Base-by-base conservation (phyloP, 1,140 invertebrate genomes). In the Heliconius nattereri region DNA sequence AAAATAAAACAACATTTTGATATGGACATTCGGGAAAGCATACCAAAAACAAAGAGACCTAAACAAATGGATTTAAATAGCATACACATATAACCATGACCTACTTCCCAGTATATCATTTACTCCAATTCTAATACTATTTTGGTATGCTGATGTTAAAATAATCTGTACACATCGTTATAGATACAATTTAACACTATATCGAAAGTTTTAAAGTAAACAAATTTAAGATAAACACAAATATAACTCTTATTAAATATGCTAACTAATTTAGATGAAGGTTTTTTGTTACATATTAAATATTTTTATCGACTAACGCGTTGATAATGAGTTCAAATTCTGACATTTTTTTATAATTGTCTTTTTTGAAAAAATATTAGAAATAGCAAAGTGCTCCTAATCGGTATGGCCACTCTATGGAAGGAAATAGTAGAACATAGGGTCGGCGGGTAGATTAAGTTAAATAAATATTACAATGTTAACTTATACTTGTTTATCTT, bases 61-160 rank as follows among this genome's bases (percentile, higher is more conserved):
- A 78, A 49, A 73, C 71, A 78, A 78, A 52, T 32, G 32, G n/a
- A 60, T 54, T 20, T 54, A 6, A 73, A 71, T 52, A 75, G 26
- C 26, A 16, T 66, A 29, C 23, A 29, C 23, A 66, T 26, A 29
- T 66, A 66, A 66, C 26, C 60, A 16, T 66, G 60, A 66, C 60
- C 60, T 66, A 66, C 60, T 66, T 66, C 60, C 26, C 60, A 29
- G 60, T 29, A 16, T 16, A 66, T 66, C 23, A 66, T 26, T 26
- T 29, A 29, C 13, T 66, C 26, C 26, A 29, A 66, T 66, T 29
- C 60, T 29, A 66, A 66, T 66, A 66, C 23, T 66, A 66, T 66
- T 66, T 66, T 66, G 13, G 60, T 26, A 66, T 29, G 13, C 60
- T 29, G 60, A 26, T 29, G 13, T 66, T 66, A 66, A 66, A 16